Evolutionary conservation across 1,140 invertebrate species (phyloP), one percentile per base, ranked within the genome.

Genomic region (Glossosoma conforme): DNA sequence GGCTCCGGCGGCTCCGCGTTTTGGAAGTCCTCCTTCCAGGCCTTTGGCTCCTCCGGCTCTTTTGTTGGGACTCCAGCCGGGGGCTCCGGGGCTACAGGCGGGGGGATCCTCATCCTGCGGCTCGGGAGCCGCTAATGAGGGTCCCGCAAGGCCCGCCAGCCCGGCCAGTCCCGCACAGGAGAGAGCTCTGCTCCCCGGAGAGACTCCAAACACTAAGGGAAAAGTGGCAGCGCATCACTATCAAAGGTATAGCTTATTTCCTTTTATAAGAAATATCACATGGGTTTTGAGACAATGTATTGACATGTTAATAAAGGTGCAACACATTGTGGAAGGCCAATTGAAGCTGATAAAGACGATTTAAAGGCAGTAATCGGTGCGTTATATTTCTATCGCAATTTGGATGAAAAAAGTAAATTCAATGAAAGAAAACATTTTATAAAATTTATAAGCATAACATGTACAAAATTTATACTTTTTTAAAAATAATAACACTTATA

Each of bases 131-230:
- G 37, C 61, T 61, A 61, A 64, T 66, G 52, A 61, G 58, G 44
- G 67, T 53, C 46, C 65, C 54, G 56, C 66, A 1, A 59, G 61
- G 35, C 78, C 76, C 25, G 61, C 68, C 10, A 78, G 71, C 45
- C 73, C 78, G 1, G 77, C 78, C 4, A 79, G 77, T 48, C 78
- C 80, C 4, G 79, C 81, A 55, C 77, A 77, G 2, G 74, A 52
- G 17, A 45, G 50, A 45, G 50, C 44, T 5, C 13, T 50, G 33
- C 35, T 20, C 33, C 54, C 44, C 24, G 54, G 54, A 19, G 54
- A 57, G 28, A 10, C 43, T n/a, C 11, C 32, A 11, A 33, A 33
- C 15, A 13, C 32, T n/a, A n/a, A n/a, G 11, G 20, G 38, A 2
- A 48, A 57, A 52, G 45, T 48, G n/a, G n/a, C 15, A 1, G 24